These are phyloP conservation scores for Agrotis ipsilon DNA, from an alignment of 2,888 invertebrate species.

Conservation along the genomic window DNA sequence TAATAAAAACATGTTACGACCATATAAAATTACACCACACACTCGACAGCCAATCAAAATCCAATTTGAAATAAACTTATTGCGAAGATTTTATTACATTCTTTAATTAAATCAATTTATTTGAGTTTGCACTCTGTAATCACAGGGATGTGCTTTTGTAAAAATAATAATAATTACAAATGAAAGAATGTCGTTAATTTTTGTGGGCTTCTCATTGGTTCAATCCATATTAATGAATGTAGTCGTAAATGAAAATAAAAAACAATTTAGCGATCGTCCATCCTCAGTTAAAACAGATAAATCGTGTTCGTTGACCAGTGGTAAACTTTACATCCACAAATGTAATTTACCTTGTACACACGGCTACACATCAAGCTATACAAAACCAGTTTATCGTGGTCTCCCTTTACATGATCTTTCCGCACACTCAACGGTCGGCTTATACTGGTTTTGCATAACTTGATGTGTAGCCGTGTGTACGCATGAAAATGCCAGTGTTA, in stretches of 20 bases:
- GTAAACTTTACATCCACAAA: neutral
- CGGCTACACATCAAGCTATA: no score
- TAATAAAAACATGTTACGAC: conserved; percentile 15
- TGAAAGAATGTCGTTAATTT: neutral
- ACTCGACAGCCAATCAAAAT: conserved; percentile 35
- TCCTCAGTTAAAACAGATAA: neutral
- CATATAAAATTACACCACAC: conserved; percentile 15
- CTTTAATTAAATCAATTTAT: conserved; percentile 39
- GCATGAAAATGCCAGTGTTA: neutral
- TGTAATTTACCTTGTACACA: neutral
- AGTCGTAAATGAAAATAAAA: neutral
- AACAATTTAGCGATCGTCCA: neutral
- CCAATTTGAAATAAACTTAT: conserved; percentile 31
- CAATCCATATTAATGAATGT: neutral
- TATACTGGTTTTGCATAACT: no score
- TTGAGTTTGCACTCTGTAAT: neutral
- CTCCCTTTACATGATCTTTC: no score
- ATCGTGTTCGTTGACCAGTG: neutral
- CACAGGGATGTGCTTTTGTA: neutral
- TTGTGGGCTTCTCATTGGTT: neutral
- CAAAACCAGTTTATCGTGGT: no score
- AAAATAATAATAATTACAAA: neutral
- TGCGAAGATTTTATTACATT: conserved; percentile 23
- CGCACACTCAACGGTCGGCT: no score
- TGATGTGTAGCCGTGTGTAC: no score